A percentile compares a stretch with the other conserved stretches of the same genome.
Conservation (phyloP, 1,140 invertebrate genomes). For the Leptinotarsa lineolata region DNA sequence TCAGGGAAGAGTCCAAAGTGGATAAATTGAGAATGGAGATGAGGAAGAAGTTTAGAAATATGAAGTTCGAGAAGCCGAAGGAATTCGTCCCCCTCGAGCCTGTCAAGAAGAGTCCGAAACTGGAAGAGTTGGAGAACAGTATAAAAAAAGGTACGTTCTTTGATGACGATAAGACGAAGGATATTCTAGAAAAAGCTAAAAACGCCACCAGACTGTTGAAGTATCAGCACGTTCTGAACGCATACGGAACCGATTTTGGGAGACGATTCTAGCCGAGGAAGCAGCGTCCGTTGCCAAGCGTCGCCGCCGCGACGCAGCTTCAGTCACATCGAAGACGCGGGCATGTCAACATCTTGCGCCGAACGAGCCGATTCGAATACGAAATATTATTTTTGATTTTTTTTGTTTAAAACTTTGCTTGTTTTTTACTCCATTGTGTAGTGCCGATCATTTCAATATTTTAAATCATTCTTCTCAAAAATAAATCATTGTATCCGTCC, state of each 20-base stretch:
- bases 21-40: constrained; percentile 47
- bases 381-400: constrained; percentile 16
- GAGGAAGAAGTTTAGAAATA: constrained; percentile 47
- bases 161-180: constrained; percentile 51
- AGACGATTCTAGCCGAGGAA: constrained; percentile 35
- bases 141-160: constrained; percentile 53
- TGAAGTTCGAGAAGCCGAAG: constrained; percentile 47
- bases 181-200: constrained; percentile 51
- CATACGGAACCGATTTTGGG: constrained; percentile 38
- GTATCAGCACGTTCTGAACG: constrained; percentile 42
- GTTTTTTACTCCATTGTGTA: constrained; percentile 22
- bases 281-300: constrained; percentile 19
- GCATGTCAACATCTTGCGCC: constrained; percentile 25
- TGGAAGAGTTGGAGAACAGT: constrained; percentile 50
- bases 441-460: constrained; percentile 1
- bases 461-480: constrained; percentile 12
- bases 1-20: constrained; percentile 50
- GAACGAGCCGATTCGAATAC: constrained; percentile 34
- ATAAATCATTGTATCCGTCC: constrained; percentile 20
- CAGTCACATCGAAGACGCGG: constrained; percentile 31
- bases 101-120: constrained; percentile 50
- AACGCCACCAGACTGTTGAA: constrained; percentile 47
- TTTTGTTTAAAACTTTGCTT: constrained; percentile 21
- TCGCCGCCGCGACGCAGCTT: constrained; percentile 33
- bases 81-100: constrained; percentile 50